A percentile compares a stretch with the other conserved stretches of the same genome.
These are phyloP conservation scores for Pachypeltis micranthus DNA, from an alignment of 1,140 invertebrate species.

Conservation along the genomic window DNA sequence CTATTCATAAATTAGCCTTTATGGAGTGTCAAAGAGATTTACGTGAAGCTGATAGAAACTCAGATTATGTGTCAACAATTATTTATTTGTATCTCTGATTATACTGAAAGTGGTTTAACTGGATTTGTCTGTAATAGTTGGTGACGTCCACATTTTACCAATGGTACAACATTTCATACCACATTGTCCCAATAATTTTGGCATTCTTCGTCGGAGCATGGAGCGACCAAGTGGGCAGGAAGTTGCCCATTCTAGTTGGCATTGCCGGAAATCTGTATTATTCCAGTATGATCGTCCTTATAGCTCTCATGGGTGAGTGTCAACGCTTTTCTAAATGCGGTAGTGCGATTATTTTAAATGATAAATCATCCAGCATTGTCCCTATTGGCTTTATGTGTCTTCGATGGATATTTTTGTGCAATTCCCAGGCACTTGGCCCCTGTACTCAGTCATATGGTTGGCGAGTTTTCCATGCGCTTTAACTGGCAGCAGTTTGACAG, in stretches of 20 bases:
- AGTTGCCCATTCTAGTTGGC: conserved; percentile 52
- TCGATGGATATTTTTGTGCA: too few relatives aligned
- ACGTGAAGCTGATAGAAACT: too few relatives aligned
- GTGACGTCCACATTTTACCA: conserved; percentile 59
- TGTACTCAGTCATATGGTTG: conserved; percentile 59
- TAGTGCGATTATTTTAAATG: too few relatives aligned
- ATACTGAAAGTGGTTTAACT: too few relatives aligned
- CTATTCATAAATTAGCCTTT: too few relatives aligned
- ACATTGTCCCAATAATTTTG: conserved; percentile 55
- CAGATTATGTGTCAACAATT: too few relatives aligned
- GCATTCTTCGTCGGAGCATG: conserved; percentile 63
- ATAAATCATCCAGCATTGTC: too few relatives aligned
- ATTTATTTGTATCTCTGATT: too few relatives aligned
- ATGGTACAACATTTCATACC: conserved; percentile 57
- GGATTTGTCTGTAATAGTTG: conserved; percentile 36
- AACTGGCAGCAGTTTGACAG: conserved; percentile 58
- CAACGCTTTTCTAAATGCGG: neutral
- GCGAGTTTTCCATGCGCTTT: conserved; percentile 57
- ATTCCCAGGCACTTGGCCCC: conserved; percentile 46
- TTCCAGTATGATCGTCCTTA: conserved; percentile 56
- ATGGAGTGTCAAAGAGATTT: too few relatives aligned
- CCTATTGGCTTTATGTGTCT: too few relatives aligned
- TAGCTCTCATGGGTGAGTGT: conserved; percentile 40
- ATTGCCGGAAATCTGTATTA: conserved; percentile 58
- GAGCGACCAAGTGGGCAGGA: conserved; percentile 57